Percentiles rank a stretch among this genome's conserved stretches.
These are phyloP conservation scores for Augiades crinisus DNA, from an alignment of 2,888 invertebrate genomes.

Conservation along the genomic window DNA sequence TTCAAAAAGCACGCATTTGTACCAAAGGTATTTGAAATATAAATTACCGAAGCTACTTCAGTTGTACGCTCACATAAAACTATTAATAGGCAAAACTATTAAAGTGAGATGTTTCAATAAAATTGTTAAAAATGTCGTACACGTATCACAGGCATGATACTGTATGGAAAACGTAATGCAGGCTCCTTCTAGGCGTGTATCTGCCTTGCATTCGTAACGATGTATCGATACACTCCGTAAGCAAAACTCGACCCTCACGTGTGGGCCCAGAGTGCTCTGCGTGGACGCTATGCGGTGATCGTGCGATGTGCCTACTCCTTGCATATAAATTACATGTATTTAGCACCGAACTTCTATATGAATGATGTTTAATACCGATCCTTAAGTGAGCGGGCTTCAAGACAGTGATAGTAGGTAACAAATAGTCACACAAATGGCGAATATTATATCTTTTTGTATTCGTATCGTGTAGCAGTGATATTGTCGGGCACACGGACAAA, in stretches of 20 bases:
- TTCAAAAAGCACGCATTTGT: no score
- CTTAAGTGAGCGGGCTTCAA: no score
- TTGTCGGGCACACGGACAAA: no score
- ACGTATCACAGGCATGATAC: conserved; percentile 26
- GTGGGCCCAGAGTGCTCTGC: conserved; percentile 30
- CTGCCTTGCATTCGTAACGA: conserved; percentile 46
- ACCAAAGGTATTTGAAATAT: no score
- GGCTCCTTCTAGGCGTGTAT: conserved; percentile 40
- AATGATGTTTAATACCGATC: conserved; percentile 3
- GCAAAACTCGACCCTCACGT: conserved; percentile 40
- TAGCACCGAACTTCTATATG: conserved; percentile 27
- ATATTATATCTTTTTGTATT: no score
- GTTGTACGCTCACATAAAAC: no score
- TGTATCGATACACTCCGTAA: conserved; percentile 35
- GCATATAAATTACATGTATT: conserved; percentile 37
- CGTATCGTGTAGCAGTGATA: no score
- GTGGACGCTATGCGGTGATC: conserved; percentile 14
- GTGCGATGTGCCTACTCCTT: conserved; percentile 31
- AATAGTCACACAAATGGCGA: no score
- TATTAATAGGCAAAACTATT: neutral
- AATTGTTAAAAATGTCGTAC: neutral
- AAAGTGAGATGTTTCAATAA: neutral
- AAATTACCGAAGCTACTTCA: no score
- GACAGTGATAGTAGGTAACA: neutral
- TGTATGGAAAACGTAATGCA: conserved; percentile 40